Evolutionary conservation across 2,797 vertebrate genomes (phyloP).

Genomic region (Chaenodraco wilsoni): DNA sequence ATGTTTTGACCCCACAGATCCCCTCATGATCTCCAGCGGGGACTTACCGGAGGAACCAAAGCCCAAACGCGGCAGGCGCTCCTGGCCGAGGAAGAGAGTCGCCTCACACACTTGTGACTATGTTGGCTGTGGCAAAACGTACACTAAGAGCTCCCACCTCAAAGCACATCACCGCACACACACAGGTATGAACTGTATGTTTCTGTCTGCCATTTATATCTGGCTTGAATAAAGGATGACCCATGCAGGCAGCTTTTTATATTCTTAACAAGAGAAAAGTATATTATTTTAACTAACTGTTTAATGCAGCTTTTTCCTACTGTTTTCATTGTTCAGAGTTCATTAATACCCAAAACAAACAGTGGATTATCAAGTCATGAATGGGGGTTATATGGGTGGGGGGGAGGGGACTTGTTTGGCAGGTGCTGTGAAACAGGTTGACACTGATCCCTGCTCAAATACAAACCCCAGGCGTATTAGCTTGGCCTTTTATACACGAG

Average conservation of each 20-base stretch:
- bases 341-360: slow-evolving; percentile 1
- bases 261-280: not conserved
- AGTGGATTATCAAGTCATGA: slow-evolving; percentile 21
- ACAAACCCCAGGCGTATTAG: slow-evolving; percentile 58
- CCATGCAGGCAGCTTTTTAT: not conserved
- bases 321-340: slow-evolving; percentile 18
- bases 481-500: slow-evolving; percentile 57
- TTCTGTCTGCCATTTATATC: not conserved
- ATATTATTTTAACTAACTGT: not conserved
- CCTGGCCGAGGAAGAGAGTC: slow-evolving; percentile 96
- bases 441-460: slow-evolving; percentile 78
- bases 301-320: not conserved
- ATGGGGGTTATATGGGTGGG: slow-evolving; percentile 41
- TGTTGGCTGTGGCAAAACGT: slow-evolving; percentile 96
- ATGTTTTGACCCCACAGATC: slow-evolving; percentile 81
- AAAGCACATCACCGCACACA: slow-evolving; percentile 98
- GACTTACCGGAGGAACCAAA: slow-evolving; percentile 92
- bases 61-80: slow-evolving; percentile 94
- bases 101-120: slow-evolving; percentile 98
- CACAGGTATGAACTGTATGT: slow-evolving; percentile 86
- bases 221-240: not conserved
- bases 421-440: slow-evolving; percentile 77
- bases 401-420: slow-evolving; percentile 58
- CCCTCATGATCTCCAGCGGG: slow-evolving; percentile 86
- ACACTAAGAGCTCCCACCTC: slow-evolving; percentile 99